These are phyloP conservation scores for Ormyrus pomaceus DNA, from an alignment of 2,888 invertebrate species.

Conservation along the genomic window DNA sequence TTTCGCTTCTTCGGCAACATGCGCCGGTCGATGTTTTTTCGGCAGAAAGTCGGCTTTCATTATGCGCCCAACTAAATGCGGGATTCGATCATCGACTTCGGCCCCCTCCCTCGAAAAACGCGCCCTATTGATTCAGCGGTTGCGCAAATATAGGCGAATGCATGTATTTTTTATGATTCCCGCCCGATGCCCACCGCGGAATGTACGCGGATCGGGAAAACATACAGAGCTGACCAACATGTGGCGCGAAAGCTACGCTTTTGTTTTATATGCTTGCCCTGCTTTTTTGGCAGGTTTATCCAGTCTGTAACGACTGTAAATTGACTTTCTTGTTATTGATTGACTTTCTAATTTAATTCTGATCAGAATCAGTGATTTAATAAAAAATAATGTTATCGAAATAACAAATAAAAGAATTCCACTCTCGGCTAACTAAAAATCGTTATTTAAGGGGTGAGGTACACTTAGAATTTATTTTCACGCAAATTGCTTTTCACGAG, in stretches of 20 bases:
- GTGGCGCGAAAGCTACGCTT: not conserved
- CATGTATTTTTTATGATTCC: constrained; percentile 3
- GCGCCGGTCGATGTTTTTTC: constrained; percentile 6
- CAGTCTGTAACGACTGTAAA: not conserved
- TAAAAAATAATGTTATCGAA: too few species aligned
- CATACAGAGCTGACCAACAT: not conserved
- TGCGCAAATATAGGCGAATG: not conserved
- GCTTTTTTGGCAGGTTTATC: too few species aligned
- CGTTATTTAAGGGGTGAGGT: too few species aligned
- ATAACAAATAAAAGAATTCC: too few species aligned
- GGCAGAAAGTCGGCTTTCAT: constrained; percentile 32
- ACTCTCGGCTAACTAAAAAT: too few species aligned
- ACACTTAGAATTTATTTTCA: too few species aligned
- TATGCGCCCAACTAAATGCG: constrained; percentile 2
- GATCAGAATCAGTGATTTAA: too few species aligned
- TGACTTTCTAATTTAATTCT: too few species aligned
- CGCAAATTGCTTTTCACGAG: too few species aligned
- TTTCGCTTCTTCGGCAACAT: constrained; percentile 25
- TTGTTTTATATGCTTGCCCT: too few species aligned
- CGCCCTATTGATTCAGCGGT: constrained; percentile 26
- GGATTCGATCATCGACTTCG: not conserved
- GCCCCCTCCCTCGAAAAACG: not conserved
- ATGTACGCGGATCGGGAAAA: constrained; percentile 7
- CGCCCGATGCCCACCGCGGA: not conserved
- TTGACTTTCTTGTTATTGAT: too few species aligned